Conservation (phyloP, 2,888 invertebrate genomes). For the Lycaena phlaeas region DNA sequence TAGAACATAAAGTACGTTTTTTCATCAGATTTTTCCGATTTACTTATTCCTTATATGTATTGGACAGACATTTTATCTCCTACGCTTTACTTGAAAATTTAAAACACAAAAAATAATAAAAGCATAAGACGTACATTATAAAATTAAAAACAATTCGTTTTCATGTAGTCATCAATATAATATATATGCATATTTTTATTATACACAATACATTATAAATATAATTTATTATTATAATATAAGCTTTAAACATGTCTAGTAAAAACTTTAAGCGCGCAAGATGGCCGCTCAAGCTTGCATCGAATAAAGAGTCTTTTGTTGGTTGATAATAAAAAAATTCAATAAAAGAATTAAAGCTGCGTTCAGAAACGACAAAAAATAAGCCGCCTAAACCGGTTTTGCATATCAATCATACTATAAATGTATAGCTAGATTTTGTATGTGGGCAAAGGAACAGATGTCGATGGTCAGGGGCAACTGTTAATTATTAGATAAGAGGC, state of each 20-base stretch:
- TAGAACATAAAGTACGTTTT: slow-evolving; percentile 5
- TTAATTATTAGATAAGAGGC: too few species aligned
- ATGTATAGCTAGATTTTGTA: slow-evolving; percentile 14
- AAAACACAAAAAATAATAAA: too few species aligned
- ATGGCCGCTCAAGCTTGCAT: slow-evolving; percentile 30
- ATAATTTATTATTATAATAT: not conserved
- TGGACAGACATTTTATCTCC: too few species aligned
- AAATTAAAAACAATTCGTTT: too few species aligned
- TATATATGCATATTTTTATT: not conserved
- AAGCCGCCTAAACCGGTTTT: slow-evolving; percentile 31
- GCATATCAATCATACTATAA: slow-evolving; percentile 12
- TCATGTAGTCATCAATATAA: not conserved
- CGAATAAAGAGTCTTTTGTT: slow-evolving; percentile 38
- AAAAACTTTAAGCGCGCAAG: slow-evolving; percentile 21
- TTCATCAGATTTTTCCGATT: too few species aligned
- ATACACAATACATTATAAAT: not conserved
- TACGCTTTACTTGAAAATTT: too few species aligned
- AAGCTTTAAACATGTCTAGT: slow-evolving; percentile 5
- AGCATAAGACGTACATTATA: too few species aligned
- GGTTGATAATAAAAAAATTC: slow-evolving; percentile 38
- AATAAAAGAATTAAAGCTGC: slow-evolving; percentile 42
- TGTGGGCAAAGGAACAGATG: not conserved
- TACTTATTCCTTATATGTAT: too few species aligned
- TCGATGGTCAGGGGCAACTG: too few species aligned
- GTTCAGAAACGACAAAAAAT: slow-evolving; percentile 34